A percentile compares a stretch with the other conserved stretches of the same genome.
Conservation (phyloP, 2,113 vertebrate species). For the Salvelinus fontinalis region DNA sequence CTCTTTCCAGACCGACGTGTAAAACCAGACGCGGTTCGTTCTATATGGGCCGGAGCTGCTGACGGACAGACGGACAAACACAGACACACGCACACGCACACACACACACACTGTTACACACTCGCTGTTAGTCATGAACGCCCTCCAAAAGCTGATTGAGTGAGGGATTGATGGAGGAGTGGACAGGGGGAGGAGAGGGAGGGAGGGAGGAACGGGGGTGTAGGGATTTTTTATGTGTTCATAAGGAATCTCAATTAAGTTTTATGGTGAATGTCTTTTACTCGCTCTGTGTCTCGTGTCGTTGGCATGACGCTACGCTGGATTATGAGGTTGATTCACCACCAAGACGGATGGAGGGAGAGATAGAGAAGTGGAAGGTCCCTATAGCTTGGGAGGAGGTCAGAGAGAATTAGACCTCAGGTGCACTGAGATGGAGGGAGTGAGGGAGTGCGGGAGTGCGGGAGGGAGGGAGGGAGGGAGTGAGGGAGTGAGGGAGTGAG, state of each 20-base stretch:
- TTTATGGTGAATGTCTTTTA: constrained; percentile 9
- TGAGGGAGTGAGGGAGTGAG: not conserved
- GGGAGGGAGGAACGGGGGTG: not conserved
- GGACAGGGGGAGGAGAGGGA: not conserved
- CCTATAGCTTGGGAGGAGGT: constrained; percentile 4
- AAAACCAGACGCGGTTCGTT: constrained; percentile 24
- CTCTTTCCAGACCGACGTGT: not conserved
- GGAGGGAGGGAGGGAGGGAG: constrained; percentile 10
- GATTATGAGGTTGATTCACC: not conserved
- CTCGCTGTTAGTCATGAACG: constrained; percentile 53
- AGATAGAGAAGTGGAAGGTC: not conserved
- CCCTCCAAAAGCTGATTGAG: constrained; percentile 30
- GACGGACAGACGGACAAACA: constrained; percentile 40
- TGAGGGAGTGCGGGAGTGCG: not conserved
- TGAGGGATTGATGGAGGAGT: not conserved
- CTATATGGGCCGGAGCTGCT: constrained; percentile 32
- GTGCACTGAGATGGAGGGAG: constrained; percentile 13
- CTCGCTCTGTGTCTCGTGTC: constrained; percentile 23
- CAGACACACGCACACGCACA: not conserved
- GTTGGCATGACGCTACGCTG: not conserved
- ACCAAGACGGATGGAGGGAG: not conserved
- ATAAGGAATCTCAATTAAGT: constrained; percentile 29
- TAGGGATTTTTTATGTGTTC: constrained; percentile 35
- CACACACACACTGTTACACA: constrained; percentile 25
- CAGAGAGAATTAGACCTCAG: constrained; percentile 19